Base-by-base conservation (phyloP, 2,888 invertebrate genomes). In the Hypomecis atomaria region DNA sequence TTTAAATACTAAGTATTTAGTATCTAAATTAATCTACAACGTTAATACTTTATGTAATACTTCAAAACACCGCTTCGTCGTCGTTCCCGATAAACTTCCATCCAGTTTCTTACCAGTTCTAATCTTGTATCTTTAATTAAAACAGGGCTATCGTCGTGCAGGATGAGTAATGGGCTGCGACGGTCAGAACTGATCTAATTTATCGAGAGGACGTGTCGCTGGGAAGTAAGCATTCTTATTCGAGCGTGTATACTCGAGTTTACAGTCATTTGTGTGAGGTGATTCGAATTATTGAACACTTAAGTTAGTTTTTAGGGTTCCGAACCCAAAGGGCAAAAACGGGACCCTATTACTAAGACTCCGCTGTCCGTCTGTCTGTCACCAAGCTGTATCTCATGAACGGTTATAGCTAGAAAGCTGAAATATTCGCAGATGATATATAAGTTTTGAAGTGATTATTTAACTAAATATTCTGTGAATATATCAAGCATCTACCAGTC, bases 141-240 rank as follows among this genome's bases (percentile, higher is more conserved):
- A 66, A 55, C 57, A 43, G 73, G 70, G 75, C 72, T 67, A 78
- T 66, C 62, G 62, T 70, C 72, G 74, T 69, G 70, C 38, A 10
- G 57, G 71, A 73, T 74, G 81, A 79, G 72, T 76, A 74, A 79
- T 76, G 78, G 64, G 37, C 40, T 44, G 55, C 67, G 66, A 69
- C 71, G 71, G 71, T 65, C 62, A 57, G 73, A 76, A 76, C 75
- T 80, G 77, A 59, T 71, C 65, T 74, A 77, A 81, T 79, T 79
- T 77, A 79, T 78, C 69, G 75, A 49, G 44, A 40, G 48, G 59
- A 76, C 78, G 81, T 78, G 80, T 71, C 60, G 65, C 60, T 62
- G 47, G 64, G 45, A 47, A 53, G 59, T 45, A 59, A 66, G 71
- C 78, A 75, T 78, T 77, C 79, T 72, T 69, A 62, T 63, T 66